A percentile compares a stretch with the other conserved stretches of the same genome.
These are phyloP conservation scores for Hoplostethus mediterraneus DNA, from an alignment of 2,797 vertebrate species.

Conservation along the genomic window DNA sequence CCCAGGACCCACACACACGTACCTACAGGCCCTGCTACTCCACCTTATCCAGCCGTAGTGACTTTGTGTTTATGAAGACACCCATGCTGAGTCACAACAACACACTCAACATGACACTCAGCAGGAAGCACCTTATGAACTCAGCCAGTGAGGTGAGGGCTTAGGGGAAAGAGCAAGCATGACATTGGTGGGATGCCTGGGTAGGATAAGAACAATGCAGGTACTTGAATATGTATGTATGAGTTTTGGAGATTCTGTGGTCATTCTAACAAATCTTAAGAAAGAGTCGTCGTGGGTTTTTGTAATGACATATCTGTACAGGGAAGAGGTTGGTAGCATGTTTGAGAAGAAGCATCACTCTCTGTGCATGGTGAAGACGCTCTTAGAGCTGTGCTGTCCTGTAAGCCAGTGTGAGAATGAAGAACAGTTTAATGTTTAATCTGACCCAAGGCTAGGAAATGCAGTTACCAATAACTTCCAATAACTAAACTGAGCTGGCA, in stretches of 20 bases:
- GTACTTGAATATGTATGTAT: not conserved
- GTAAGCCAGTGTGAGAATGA: conserved; percentile 17
- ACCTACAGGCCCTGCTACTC: conserved; percentile 94
- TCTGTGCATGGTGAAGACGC: conserved; percentile 9
- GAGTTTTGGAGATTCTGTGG: conserved; percentile 2
- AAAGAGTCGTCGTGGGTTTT: not conserved
- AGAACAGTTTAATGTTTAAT: conserved; percentile 49
- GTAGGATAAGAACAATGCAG: conserved; percentile 2
- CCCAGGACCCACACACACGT: conserved; percentile 90
- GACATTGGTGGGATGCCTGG: conserved; percentile 10
- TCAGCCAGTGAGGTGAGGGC: conserved; percentile 86
- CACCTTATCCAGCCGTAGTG: conserved; percentile 91
- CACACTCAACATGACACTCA: conserved; percentile 88
- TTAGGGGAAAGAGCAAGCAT: conserved; percentile 19
- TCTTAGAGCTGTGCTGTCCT: conserved; percentile 21
- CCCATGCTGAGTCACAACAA: conserved; percentile 89
- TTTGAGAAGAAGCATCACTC: conserved; percentile 5
- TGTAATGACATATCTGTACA: not conserved
- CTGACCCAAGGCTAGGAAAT: conserved; percentile 30
- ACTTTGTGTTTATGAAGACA: conserved; percentile 94
- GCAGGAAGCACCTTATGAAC: conserved; percentile 87
- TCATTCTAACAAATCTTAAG: not conserved
- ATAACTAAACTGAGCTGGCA: conserved; percentile 12
- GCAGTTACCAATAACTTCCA: conserved; percentile 35
- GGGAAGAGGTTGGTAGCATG: not conserved